phyloP scores from a whole-genome alignment of 2,888 invertebrate genomes.

The Abrostola triplasia region DNA sequence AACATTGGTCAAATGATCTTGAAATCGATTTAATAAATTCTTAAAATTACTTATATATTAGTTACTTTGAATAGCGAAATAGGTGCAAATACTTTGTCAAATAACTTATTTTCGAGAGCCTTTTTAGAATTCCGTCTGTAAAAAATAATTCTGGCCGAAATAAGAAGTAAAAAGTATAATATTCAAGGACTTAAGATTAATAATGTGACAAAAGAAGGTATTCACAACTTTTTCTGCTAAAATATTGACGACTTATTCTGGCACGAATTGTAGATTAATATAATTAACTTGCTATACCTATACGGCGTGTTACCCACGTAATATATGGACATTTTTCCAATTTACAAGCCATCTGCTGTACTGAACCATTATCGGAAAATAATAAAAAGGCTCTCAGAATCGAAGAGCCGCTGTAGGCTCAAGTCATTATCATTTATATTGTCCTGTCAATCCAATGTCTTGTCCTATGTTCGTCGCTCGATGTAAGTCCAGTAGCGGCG shows the following conservation, averaged over 20 bases:
- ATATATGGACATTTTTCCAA: constrained; percentile 1
- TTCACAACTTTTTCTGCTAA: not conserved
- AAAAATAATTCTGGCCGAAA: no score
- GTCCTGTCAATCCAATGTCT: constrained; percentile 30
- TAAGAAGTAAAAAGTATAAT: no score
- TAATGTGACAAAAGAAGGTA: no score
- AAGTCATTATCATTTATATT: constrained; percentile 35
- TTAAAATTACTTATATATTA: no score
- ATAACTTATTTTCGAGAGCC: no score
- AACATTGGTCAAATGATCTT: no score
- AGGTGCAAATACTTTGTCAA: no score
- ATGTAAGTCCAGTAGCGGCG: constrained; percentile 56
- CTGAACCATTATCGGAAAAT: constrained; percentile 9
- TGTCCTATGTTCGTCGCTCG: constrained; percentile 36
- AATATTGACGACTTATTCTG: constrained; percentile 1
- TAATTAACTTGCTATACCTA: not conserved
- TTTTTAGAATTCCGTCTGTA: no score
- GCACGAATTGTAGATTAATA: not conserved
- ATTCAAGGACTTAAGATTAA: no score
- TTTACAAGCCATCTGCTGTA: not conserved
- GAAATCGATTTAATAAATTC: no score
- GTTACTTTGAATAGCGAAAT: no score
- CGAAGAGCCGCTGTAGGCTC: constrained; percentile 7
- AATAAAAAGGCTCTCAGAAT: constrained; percentile 43
- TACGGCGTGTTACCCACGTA: not conserved